Base-by-base conservation (phyloP, 2,888 invertebrate genomes). In the Trichopria drosophilae region DNA sequence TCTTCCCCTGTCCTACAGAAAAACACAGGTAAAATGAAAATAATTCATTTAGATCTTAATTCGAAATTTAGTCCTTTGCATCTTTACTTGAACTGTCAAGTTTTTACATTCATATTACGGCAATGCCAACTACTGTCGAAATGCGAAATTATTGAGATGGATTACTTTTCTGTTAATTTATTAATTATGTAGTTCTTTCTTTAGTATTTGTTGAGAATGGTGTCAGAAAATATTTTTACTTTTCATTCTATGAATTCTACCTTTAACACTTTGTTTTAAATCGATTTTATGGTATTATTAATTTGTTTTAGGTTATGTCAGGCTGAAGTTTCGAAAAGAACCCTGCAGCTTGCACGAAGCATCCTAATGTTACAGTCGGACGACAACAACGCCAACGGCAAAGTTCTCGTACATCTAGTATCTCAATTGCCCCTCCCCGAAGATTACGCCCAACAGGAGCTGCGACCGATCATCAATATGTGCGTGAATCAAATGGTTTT, bases 251-350 rank as follows among this genome's bases (percentile, higher is more conserved):
- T n/a, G n/a, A n/a, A n/a, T n/a, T n/a, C n/a, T n/a, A n/a, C n/a
- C n/a, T n/a, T n/a, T n/a, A n/a, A n/a, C n/a, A n/a, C n/a, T n/a
- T n/a, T n/a, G n/a, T n/a, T n/a, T n/a, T n/a, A n/a, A n/a, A n/a
- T n/a, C n/a, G n/a, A n/a, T n/a, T n/a, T n/a, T n/a, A n/a, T n/a
- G n/a, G n/a, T n/a, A n/a, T n/a, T n/a, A n/a, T n/a, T n/a, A 28
- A 37, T 43, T 40, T 41, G 44, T 68, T 65, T 19, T 53, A 78
- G 81, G 61, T 67, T 83, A 37, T 81, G 82, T 60, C 81, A 81
- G 68, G 78, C 80, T 5, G 82, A 83, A 71, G 83, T 83, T 69
- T 79, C 82, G 1, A 81, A 81, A 61, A 74, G 78, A 46, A 77
- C 79, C 12, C 73, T 80, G 5, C 77, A 79, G 54, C 67, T 82